Evolutionary conservation across 2,113 vertebrate species (phyloP).

Genomic region (Podilymbus podiceps): DNA sequence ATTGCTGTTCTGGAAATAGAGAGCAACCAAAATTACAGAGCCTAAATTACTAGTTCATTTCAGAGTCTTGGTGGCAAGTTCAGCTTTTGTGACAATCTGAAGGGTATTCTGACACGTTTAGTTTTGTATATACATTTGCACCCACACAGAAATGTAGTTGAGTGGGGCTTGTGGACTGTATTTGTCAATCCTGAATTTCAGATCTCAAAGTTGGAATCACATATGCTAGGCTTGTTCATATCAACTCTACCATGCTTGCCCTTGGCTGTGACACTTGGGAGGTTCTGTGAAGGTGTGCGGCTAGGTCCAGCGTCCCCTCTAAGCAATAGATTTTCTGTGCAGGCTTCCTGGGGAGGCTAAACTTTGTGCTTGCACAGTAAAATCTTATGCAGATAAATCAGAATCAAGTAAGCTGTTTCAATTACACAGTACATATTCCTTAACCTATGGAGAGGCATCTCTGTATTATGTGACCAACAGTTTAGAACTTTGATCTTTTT

Average conservation of each 20-base stretch:
- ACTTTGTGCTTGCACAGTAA: neutral
- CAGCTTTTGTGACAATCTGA: neutral
- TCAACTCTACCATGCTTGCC: neutral
- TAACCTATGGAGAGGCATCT: neutral
- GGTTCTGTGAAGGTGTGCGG: no score
- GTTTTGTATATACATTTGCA: neutral
- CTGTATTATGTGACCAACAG: neutral
- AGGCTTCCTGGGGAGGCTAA: neutral
- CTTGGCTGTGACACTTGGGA: neutral
- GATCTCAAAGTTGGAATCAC: neutral
- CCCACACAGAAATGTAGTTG: neutral
- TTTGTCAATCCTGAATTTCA: neutral
- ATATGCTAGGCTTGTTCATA: neutral
- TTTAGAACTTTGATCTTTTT: neutral
- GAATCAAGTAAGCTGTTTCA: neutral
- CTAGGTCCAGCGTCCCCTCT: rapidly evolving
- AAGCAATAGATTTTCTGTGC: neutral
- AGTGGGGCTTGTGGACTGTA: neutral
- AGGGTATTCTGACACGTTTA: neutral
- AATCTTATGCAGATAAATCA: neutral
- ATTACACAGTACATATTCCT: neutral
- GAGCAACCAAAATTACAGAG: neutral
- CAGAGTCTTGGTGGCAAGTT: neutral
- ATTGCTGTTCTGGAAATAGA: neutral
- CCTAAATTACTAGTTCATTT: neutral